Conservation (phyloP, 2,113 vertebrate species). For the Pseudorectes ferrugineus region DNA sequence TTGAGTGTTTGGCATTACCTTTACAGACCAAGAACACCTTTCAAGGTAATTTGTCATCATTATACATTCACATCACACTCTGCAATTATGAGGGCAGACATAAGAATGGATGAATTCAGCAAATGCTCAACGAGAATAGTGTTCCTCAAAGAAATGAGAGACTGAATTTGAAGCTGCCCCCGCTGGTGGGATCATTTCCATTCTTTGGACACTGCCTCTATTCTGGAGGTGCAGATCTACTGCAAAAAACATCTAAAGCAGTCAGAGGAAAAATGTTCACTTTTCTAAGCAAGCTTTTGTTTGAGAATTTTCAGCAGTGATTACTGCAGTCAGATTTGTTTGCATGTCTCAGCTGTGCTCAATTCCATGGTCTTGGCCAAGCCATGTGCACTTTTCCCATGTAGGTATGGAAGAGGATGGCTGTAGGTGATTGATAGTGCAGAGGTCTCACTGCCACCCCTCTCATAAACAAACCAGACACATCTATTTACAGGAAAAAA, state of each 20-base stretch:
- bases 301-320: background rate
- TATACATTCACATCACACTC: background rate
- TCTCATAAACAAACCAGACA: background rate
- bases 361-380: background rate
- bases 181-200: background rate
- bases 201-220: background rate
- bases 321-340: background rate
- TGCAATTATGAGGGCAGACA: background rate
- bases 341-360: background rate
- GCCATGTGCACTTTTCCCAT: background rate
- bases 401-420: background rate
- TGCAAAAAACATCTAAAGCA: background rate
- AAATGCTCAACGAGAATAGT: background rate
- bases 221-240: background rate
- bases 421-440: background rate
- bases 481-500: background rate
- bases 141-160: background rate
- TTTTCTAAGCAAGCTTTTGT: background rate
- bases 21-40: background rate
- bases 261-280: background rate
- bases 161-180: background rate
- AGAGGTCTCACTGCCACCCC: background rate
- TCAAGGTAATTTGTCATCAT: background rate
- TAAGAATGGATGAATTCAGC: background rate
- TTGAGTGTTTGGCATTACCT: background rate